These are phyloP conservation scores for Hycleus phaleratus DNA, from an alignment of 1,140 invertebrate genomes.

Conservation along the genomic window DNA sequence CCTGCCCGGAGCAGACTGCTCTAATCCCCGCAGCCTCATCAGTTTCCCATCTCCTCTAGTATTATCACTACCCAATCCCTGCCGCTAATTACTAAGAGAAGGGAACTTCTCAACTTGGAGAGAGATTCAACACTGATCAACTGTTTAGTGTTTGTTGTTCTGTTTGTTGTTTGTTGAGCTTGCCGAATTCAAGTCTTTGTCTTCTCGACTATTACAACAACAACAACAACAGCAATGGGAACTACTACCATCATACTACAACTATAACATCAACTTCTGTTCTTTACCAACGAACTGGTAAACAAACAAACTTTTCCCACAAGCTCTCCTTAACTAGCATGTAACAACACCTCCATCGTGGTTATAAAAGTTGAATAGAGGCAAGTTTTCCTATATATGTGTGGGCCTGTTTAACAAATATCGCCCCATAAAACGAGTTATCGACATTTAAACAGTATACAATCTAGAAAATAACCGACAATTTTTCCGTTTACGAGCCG, in stretches of 20 bases:
- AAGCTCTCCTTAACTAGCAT: neutral
- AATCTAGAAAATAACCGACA: conserved; percentile 33
- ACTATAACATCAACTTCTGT: no score
- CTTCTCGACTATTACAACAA: neutral
- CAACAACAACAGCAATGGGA: no score
- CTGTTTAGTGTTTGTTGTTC: conserved; percentile 31
- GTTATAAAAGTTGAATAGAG: conserved; percentile 1
- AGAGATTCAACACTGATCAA: conserved; percentile 19
- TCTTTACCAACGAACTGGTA: no score
- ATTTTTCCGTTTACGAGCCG: conserved; percentile 34
- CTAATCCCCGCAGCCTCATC: conserved; percentile 26
- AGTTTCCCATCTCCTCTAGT: conserved; percentile 29
- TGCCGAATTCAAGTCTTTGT: conserved; percentile 16
- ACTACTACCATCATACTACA: no score
- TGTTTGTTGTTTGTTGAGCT: conserved; percentile 21
- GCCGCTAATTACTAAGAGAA: conserved; percentile 29
- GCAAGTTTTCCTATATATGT: neutral
- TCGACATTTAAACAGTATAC: conserved; percentile 23
- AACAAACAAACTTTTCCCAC: no score
- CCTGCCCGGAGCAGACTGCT: conserved; percentile 16
- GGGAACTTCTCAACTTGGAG: conserved; percentile 24
- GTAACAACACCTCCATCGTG: conserved; percentile 3
- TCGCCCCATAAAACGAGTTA: conserved; percentile 1
- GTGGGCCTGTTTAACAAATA: conserved; percentile 20
- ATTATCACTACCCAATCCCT: conserved; percentile 29